Percentiles rank a stretch among this genome's conserved stretches.
Evolutionary conservation across 2,113 vertebrate genomes (phyloP).

Genomic region (Misgurnus mizolepis): DNA sequence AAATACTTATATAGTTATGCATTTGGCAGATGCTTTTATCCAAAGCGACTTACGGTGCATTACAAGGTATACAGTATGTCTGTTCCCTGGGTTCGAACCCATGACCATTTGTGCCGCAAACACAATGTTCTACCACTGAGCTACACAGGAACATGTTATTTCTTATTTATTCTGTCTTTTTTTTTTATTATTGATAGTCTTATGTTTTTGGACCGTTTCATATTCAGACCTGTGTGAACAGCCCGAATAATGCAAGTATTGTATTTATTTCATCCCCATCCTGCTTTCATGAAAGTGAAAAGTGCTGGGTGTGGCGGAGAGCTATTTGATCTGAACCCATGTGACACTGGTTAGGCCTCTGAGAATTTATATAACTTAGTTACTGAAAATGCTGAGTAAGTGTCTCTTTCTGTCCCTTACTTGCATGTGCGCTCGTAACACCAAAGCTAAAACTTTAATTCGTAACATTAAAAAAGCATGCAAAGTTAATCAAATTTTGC

Average conservation of each 20-base stretch:
- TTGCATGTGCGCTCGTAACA: too few relatives aligned
- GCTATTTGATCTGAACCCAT: conserved; percentile 30
- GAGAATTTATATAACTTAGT: conserved; percentile 19
- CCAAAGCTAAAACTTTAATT: neutral
- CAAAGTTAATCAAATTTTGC: neutral
- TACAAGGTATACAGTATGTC: too few relatives aligned
- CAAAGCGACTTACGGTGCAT: too few relatives aligned
- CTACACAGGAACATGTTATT: too few relatives aligned
- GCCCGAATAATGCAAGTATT: conserved; percentile 34
- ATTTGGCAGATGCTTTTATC: too few relatives aligned
- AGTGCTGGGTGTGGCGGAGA: conserved; percentile 33
- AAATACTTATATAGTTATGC: too few relatives aligned
- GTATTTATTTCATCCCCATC: neutral
- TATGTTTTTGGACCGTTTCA: neutral
- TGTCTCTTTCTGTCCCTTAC: neutral
- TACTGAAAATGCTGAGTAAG: conserved; percentile 38
- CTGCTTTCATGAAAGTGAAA: conserved; percentile 17
- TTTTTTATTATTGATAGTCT: too few relatives aligned
- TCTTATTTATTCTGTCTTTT: too few relatives aligned
- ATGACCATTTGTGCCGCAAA: too few relatives aligned
- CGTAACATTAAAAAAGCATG: neutral
- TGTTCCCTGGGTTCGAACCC: too few relatives aligned
- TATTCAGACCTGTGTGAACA: conserved; percentile 39
- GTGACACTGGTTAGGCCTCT: conserved; percentile 13
- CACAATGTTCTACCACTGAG: too few relatives aligned